Percentiles rank a stretch among this genome's conserved stretches.
Conservation (phyloP, 2,888 invertebrate genomes). For the Eremobia ochroleuca region DNA sequence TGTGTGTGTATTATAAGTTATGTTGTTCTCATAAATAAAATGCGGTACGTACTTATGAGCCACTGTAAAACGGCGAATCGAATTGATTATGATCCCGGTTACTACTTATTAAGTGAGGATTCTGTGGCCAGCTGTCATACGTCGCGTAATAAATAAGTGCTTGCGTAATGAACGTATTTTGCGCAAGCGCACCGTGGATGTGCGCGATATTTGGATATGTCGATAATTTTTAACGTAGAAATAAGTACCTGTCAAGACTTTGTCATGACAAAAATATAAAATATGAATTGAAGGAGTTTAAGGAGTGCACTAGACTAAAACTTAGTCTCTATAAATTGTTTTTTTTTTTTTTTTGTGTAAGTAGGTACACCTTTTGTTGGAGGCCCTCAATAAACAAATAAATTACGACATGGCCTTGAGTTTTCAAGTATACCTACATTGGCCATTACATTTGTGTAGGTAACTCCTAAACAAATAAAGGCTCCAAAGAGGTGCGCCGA, state of each 20-base stretch:
- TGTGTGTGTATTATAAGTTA: too few relatives aligned
- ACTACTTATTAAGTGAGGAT: constrained; percentile 45
- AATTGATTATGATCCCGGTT: constrained; percentile 39
- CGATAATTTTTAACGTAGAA: not conserved
- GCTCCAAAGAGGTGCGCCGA: too few relatives aligned
- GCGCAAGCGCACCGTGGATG: constrained; percentile 41
- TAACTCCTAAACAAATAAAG: not conserved
- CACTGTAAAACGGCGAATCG: constrained; percentile 29
- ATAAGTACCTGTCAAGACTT: not conserved
- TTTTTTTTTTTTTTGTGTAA: too few relatives aligned
- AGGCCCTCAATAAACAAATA: not conserved
- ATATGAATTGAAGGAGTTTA: not conserved
- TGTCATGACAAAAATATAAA: not conserved
- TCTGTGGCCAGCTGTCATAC: constrained; percentile 58
- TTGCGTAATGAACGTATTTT: constrained; percentile 52
- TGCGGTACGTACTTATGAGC: not conserved
- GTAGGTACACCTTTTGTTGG: not conserved
- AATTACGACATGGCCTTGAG: not conserved
- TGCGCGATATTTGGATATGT: not conserved
- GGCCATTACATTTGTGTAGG: too few relatives aligned
- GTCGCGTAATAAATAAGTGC: constrained; percentile 51
- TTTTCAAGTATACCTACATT: not conserved
- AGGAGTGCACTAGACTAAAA: not conserved
- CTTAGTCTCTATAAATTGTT: not conserved
- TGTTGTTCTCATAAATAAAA: constrained; percentile 16